Percentiles rank a stretch among this genome's conserved stretches.
phyloP scores from a whole-genome alignment of 2,113 vertebrate species.

The Spea bombifrons region DNA sequence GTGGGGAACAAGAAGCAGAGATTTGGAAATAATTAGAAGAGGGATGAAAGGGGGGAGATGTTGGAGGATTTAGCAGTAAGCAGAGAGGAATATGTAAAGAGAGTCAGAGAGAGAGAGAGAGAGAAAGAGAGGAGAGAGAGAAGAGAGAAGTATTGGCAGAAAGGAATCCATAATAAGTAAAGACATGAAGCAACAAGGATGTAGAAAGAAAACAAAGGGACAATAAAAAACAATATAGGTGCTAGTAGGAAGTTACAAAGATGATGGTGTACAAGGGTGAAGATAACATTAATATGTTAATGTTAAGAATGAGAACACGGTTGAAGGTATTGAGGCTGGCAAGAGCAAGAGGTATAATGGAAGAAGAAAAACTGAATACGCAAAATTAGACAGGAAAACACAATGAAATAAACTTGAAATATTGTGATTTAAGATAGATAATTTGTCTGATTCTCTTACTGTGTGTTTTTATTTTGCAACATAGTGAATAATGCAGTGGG shows the following conservation, averaged over 20 bases:
- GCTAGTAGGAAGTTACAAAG: no score
- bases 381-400: no score
- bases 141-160: neutral
- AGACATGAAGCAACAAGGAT: neutral
- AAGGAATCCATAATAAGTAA: neutral
- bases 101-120: neutral
- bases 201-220: neutral
- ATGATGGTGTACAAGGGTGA: no score
- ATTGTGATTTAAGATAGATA: no score
- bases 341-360: no score
- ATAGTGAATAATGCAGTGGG: slow-evolving; percentile 34
- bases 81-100: neutral
- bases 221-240: neutral
- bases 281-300: no score
- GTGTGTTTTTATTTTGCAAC: neutral
- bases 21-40: neutral
- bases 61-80: slow-evolving; percentile 2
- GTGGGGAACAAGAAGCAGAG: neutral
- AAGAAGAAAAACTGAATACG: no score
- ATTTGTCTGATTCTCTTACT: neutral
- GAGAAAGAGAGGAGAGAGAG: neutral
- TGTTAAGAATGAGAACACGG: no score
- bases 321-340: neutral
- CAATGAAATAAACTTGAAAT: no score
- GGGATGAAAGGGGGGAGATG: neutral